Conservation (phyloP, 2,797 vertebrate genomes). For the Manis pentadactyla region DNA sequence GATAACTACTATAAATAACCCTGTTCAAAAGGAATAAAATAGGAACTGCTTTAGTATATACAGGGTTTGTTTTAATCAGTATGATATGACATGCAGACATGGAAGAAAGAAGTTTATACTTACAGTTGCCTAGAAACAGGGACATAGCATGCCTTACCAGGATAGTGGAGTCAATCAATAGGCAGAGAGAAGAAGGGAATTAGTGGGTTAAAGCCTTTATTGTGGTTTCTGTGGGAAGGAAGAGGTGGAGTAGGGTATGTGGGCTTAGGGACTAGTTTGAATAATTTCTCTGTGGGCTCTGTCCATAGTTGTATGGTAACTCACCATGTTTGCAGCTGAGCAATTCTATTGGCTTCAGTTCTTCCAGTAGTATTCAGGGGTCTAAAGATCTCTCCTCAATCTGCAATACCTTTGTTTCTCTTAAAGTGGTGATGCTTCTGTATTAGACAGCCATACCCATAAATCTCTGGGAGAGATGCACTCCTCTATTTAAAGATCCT, state of each 20-base stretch:
- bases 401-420: not conserved
- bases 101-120: not conserved
- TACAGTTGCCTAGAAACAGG: not conserved
- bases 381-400: not conserved
- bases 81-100: not conserved
- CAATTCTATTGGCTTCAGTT: not conserved
- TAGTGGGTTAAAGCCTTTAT: not conserved
- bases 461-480: not conserved
- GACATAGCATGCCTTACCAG: fast-evolving
- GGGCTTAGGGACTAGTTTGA: not conserved
- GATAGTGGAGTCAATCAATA: not conserved
- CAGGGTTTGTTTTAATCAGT: not conserved
- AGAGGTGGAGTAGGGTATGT: not conserved
- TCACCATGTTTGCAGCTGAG: not conserved
- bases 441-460: not conserved
- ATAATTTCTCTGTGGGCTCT: not conserved
- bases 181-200: not conserved
- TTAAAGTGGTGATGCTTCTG: not conserved
- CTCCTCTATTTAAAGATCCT: not conserved
- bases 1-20: not conserved
- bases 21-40: not conserved
- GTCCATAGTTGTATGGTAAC: not conserved
- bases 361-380: not conserved
- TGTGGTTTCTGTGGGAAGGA: not conserved
- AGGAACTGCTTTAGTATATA: not conserved